Evolutionary conservation across 2,797 vertebrate genomes (phyloP), one percentile per base, ranked within the genome.

Genomic region (Nannoperca obscura): DNA sequence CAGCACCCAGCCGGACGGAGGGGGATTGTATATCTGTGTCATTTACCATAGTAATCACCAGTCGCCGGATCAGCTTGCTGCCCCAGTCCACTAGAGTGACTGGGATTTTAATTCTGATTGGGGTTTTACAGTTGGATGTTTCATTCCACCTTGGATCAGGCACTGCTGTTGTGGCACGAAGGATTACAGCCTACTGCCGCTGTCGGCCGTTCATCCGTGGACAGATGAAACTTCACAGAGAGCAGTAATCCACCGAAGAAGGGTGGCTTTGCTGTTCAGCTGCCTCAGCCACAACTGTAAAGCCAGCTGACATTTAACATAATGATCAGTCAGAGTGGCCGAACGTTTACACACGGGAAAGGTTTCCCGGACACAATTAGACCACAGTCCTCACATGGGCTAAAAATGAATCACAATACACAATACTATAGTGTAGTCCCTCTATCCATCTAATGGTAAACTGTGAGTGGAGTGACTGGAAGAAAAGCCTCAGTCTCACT

Each of bases 241-340:
- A 88, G 80, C 72, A 73, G 85, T 93, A 93, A 93, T 93, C 89
- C 89, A 78, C 74, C 2, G 69, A 91, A 90, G 88, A 84, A 88
- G 87, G 85, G 74, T 77, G 82, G 90, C 87, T 92, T 90, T 91
- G 78, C 86, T 85, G 81, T 85, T 91, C 89, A 92, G 91, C 88
- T 89, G 88, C 83, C 83, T 83, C 80, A 66, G 89, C 88, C 90
- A 86, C 90, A 91, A 90, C 88, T 89, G 85, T 86, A 81, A 85
- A 89, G 89, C 90, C 91, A 87, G 87, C 91, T 93, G 92, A 94
- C 92, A 92, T 93, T 94, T 86, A 92, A 91, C 91, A 88, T 93
- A 94, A 94, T 93, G 89, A 94, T 92, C 90, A 86, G 92, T 93
- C 91, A 86, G 88, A 93, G 88, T 86, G 84, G 91, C 87, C 79